These are phyloP conservation scores for Crambe crambe DNA, from an alignment of 37 sponge, comb jelly and placozoan genomes.

Conservation along the genomic window DNA sequence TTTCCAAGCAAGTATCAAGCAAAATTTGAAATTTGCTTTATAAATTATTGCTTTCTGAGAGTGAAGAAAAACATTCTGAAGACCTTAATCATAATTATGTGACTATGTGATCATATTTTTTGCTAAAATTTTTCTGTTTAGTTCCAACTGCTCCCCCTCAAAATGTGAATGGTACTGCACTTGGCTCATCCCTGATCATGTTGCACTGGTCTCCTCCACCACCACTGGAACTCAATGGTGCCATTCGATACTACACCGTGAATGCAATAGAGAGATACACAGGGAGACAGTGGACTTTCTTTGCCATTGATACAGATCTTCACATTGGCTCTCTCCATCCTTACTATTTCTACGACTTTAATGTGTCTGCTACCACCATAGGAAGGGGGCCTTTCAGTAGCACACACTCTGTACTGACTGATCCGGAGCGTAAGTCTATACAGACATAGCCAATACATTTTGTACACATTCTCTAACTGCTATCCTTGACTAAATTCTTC, in stretches of 20 bases:
- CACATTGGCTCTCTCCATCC: slow-evolving; percentile 22
- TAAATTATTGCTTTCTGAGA: too few species aligned
- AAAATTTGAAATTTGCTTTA: too few species aligned
- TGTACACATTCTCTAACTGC: too few species aligned
- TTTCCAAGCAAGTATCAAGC: too few species aligned
- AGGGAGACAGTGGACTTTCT: not conserved
- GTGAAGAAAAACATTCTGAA: too few species aligned
- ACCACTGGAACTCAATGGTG: slow-evolving; percentile 8
- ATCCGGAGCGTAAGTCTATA: slow-evolving; percentile 17
- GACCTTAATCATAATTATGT: too few species aligned
- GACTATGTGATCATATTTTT: too few species aligned
- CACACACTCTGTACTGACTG: not conserved
- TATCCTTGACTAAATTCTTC: too few species aligned
- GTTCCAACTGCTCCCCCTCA: slow-evolving; percentile 29
- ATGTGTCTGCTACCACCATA: slow-evolving; percentile 33
- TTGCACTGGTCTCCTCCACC: slow-evolving; percentile 40
- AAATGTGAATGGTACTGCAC: not conserved
- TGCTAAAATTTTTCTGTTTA: not conserved
- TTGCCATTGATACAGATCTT: not conserved
- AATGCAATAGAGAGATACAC: slow-evolving; percentile 17
- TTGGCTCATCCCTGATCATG: not conserved
- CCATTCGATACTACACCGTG: slow-evolving; percentile 17
- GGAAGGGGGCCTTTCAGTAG: slow-evolving; percentile 22
- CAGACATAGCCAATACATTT: too few species aligned
- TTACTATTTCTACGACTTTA: slow-evolving; percentile 25